Percentiles rank a stretch among this genome's conserved stretches.
phyloP scores from a whole-genome alignment of 2,113 vertebrate species.

The Regulus satrapa region DNA sequence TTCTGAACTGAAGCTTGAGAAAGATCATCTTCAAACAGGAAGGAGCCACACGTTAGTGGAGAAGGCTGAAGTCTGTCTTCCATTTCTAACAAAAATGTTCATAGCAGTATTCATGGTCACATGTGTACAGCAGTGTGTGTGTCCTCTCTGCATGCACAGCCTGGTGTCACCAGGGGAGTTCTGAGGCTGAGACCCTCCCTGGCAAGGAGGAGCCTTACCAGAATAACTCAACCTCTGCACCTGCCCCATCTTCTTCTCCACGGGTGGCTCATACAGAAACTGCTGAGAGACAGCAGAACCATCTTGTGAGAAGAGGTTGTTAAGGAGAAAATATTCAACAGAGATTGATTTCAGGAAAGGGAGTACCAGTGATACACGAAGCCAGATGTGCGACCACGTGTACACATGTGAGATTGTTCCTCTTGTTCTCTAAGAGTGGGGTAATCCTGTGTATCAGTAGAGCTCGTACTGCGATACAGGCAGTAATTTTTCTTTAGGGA shows the following conservation, averaged over 20 bases:
- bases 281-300: neutral
- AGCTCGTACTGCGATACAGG: neutral
- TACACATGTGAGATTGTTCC: neutral
- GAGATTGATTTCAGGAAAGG: constrained; percentile 38
- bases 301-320: neutral
- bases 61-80: neutral
- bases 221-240: neutral
- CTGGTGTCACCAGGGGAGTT: neutral
- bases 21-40: neutral
- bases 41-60: neutral
- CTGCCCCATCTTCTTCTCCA: neutral
- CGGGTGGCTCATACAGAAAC: neutral
- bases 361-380: neutral
- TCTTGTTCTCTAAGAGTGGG: neutral
- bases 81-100: neutral
- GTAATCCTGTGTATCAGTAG: neutral
- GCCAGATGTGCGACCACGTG: constrained; percentile 23
- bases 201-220: neutral
- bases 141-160: neutral
- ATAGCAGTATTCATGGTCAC: neutral
- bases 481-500: neutral
- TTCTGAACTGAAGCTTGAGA: neutral
- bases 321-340: neutral
- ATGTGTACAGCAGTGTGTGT: accelerated
- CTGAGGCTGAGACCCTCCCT: neutral